Evolutionary conservation across 2,113 vertebrate species (phyloP).

Genomic region (Lepisosteus osseus): DNA sequence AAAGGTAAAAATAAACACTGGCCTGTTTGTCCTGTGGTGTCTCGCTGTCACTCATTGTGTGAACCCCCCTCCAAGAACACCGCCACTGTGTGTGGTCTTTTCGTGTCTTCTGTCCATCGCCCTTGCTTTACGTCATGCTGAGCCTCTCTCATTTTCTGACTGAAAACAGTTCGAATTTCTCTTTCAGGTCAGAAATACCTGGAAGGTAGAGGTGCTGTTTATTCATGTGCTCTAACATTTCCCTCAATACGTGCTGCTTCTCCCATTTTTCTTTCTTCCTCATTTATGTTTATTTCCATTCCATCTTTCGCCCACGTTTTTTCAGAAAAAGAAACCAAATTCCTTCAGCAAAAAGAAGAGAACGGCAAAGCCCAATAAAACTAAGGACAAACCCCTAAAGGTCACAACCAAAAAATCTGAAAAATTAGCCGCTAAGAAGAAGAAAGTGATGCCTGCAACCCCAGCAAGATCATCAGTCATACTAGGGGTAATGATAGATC

Average conservation of each 20-base stretch:
- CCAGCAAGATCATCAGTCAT: conserved; percentile 71
- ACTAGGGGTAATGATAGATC: conserved; percentile 86
- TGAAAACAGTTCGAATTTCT: conserved; percentile 30
- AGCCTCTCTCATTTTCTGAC: conserved; percentile 22
- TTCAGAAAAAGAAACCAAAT: conserved; percentile 91
- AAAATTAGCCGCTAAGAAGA: conserved; percentile 84
- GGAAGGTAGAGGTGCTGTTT: conserved; percentile 31
- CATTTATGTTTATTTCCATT: conserved; percentile 74
- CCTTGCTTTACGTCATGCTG: neutral
- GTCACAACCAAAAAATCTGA: conserved; percentile 83
- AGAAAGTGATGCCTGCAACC: conserved; percentile 71
- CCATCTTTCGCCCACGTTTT: conserved; percentile 68
- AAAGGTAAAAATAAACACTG: conserved; percentile 79
- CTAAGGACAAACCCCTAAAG: conserved; percentile 82
- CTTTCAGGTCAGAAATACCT: conserved; percentile 1
- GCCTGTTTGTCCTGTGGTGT: conserved; percentile 58
- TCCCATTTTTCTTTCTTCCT: conserved; percentile 44
- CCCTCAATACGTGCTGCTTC: conserved; percentile 23
- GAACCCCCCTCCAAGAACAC: neutral
- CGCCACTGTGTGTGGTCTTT: conserved; percentile 42
- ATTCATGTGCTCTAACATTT: conserved; percentile 11
- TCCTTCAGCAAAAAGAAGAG: conserved; percentile 84
- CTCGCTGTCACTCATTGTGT: conserved; percentile 42
- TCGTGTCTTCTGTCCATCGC: conserved; percentile 36
- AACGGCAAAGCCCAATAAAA: conserved; percentile 79